These are phyloP conservation scores for Neodiprion lecontei DNA, from an alignment of 1,140 invertebrate species.

Conservation along the genomic window DNA sequence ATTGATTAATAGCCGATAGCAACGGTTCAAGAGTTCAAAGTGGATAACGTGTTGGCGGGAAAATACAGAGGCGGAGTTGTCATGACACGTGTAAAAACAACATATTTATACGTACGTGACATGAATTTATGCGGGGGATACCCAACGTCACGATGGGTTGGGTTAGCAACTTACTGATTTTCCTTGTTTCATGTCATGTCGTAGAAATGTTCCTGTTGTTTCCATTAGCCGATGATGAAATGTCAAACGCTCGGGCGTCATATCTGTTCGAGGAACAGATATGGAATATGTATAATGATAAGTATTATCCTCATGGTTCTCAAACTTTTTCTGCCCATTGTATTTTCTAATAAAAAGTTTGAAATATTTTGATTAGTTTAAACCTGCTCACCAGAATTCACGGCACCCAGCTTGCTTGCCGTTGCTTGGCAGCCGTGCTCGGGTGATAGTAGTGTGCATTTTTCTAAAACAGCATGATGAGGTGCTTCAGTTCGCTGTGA, in stretches of 20 bases:
- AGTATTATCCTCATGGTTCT: neutral
- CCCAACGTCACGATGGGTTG: neutral
- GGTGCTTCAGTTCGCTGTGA: no score
- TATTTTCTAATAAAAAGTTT: no score
- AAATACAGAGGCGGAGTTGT: neutral
- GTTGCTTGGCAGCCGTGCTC: no score
- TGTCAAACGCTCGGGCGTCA: neutral
- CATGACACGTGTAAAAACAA: neutral
- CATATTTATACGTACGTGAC: neutral
- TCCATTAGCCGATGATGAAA: neutral
- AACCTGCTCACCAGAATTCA: no score
- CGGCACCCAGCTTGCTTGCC: no score
- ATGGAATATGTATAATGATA: slow-evolving; percentile 1
- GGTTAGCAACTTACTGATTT: no score
- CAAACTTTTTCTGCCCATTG: no score
- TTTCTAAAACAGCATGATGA: no score
- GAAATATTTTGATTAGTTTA: no score
- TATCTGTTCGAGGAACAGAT: neutral
- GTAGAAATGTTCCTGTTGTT: no score
- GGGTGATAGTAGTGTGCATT: no score
- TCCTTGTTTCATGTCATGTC: no score
- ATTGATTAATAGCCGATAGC: neutral
- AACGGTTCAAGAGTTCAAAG: neutral
- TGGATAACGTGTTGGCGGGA: neutral
- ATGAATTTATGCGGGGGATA: neutral